A percentile compares a stretch with the other conserved stretches of the same genome.
Evolutionary conservation across 2,113 vertebrate species (phyloP).

Genomic region (Lycaon pictus): DNA sequence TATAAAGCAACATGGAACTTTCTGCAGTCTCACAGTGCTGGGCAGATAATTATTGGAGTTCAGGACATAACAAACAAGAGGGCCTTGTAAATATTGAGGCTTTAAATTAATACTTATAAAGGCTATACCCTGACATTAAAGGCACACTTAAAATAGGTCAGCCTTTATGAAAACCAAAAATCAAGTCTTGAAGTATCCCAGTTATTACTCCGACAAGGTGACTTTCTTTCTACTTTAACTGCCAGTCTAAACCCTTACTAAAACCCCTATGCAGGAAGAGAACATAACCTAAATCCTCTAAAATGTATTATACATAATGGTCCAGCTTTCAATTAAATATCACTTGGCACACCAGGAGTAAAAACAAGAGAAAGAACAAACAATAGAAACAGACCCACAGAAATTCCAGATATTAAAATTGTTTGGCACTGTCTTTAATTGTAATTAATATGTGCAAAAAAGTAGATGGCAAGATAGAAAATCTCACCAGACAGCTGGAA

Average conservation of each 20-base stretch:
- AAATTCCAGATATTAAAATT: background rate
- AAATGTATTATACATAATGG: conserved; percentile 6
- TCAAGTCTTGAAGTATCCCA: conserved; percentile 5
- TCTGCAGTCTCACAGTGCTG: background rate
- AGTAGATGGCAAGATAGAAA: background rate
- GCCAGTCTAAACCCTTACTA: background rate
- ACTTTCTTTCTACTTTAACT: background rate
- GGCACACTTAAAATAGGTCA: background rate
- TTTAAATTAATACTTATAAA: background rate
- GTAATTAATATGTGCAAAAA: background rate
- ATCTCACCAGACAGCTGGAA: background rate
- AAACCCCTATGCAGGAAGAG: background rate
- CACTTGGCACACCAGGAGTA: background rate
- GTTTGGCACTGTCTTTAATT: background rate
- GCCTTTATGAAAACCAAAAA: background rate
- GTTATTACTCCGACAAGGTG: background rate
- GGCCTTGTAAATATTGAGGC: background rate
- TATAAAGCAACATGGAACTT: background rate
- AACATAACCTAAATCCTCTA: background rate
- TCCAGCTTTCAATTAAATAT: background rate
- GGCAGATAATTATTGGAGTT: background rate
- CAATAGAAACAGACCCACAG: background rate
- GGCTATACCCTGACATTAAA: background rate
- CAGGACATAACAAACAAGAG: background rate
- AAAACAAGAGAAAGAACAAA: background rate